Percentiles rank a stretch among this genome's conserved stretches.
These are phyloP conservation scores for Agapornis roseicollis DNA, from an alignment of 2,113 vertebrate species.

Conservation along the genomic window DNA sequence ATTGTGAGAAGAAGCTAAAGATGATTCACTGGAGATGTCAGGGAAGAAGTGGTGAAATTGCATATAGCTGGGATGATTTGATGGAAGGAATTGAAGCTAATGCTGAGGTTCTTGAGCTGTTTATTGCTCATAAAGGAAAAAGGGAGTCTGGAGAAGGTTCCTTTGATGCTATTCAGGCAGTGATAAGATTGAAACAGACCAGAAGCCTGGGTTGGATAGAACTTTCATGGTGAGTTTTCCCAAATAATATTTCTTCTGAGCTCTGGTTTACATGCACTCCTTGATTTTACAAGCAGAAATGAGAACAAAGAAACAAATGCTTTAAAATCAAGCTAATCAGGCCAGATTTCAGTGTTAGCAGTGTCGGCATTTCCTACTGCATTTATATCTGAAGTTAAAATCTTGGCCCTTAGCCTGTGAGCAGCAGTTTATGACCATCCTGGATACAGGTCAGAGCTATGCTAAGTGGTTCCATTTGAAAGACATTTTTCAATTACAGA, in stretches of 20 bases:
- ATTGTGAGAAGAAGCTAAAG: not conserved
- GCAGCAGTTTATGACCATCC: constrained; percentile 46
- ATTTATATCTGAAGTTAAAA: constrained; percentile 49
- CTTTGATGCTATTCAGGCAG: not conserved
- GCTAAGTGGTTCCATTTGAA: constrained; percentile 66
- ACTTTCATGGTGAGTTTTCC: not conserved
- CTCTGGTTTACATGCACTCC: not conserved
- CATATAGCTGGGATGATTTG: not conserved
- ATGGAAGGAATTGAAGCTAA: not conserved
- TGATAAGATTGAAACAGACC: not conserved
- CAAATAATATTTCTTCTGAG: not conserved
- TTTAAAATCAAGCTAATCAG: not conserved
- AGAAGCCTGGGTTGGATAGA: not conserved
- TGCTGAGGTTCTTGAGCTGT: not conserved
- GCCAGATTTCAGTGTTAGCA: not conserved
- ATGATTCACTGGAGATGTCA: not conserved
- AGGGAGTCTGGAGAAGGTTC: not conserved
- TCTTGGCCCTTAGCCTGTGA: constrained; percentile 36
- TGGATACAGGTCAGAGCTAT: constrained; percentile 47
- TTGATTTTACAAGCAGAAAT: constrained; percentile 15
- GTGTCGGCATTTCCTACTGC: not conserved
- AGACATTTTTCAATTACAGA: constrained; percentile 66
- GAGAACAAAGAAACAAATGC: constrained; percentile 9
- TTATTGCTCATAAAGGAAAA: not conserved
- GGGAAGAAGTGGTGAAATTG: not conserved